phyloP scores from a whole-genome alignment of 2,797 vertebrate genomes.

The Syncerus caffer region DNA sequence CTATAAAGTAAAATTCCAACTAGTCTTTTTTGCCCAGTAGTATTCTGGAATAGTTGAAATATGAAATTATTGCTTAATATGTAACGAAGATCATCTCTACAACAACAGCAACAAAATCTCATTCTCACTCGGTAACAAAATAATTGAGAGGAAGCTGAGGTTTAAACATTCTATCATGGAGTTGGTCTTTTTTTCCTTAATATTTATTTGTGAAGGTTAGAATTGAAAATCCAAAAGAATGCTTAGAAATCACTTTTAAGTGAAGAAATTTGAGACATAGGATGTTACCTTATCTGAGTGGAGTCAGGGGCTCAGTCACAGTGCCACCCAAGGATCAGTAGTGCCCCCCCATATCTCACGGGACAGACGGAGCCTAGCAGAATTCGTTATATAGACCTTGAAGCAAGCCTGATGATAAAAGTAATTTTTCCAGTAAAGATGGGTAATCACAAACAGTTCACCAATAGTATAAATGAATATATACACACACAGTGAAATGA shows the following conservation, averaged over 20 bases:
- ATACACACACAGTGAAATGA: background rate
- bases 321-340: background rate
- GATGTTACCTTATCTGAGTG: background rate
- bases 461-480: background rate
- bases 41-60: background rate
- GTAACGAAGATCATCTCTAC: background rate
- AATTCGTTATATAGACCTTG: background rate
- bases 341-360: background rate
- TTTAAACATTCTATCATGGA: background rate
- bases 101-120: background rate
- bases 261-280: background rate
- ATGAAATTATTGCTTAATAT: background rate
- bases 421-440: background rate
- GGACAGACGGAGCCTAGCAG: background rate
- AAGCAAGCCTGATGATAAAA: background rate
- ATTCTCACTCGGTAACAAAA: background rate
- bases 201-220: background rate
- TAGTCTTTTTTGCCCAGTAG: background rate
- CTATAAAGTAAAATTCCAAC: background rate
- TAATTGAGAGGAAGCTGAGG: background rate
- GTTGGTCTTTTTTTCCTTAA: background rate
- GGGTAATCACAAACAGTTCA: background rate
- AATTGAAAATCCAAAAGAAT: background rate
- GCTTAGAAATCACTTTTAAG: background rate
- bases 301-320: background rate